These are phyloP conservation scores for Cebus imitator DNA, from an alignment of 2,113 vertebrate genomes.

Conservation along the genomic window DNA sequence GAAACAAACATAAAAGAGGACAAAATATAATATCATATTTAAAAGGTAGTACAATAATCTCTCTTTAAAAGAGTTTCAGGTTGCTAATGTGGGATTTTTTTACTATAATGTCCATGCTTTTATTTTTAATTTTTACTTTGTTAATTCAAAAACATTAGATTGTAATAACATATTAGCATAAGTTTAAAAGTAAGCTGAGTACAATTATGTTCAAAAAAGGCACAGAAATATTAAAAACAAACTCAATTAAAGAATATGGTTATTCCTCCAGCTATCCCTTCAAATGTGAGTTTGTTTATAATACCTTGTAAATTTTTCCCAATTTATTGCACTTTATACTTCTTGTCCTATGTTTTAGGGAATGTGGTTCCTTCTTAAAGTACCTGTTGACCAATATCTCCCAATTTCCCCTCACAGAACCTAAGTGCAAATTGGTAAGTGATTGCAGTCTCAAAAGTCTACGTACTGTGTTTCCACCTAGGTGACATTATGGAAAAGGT, in stretches of 20 bases:
- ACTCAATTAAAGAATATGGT: background rate
- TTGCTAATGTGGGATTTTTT: background rate
- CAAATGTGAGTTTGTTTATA: background rate
- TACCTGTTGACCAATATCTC: background rate
- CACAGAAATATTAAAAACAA: constrained; percentile 28
- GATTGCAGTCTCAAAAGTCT: background rate
- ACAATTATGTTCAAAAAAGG: background rate
- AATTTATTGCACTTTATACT: background rate
- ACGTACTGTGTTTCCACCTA: background rate
- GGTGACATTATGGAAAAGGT: background rate
- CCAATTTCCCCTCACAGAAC: background rate
- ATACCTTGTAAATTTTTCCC: background rate
- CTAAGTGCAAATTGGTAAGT: background rate
- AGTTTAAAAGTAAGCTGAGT: background rate
- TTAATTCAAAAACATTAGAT: background rate
- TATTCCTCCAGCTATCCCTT: background rate
- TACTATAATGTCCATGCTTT: background rate
- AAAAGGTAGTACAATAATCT: background rate
- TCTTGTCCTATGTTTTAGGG: background rate
- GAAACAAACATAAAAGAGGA: background rate
- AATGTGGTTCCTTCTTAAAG: background rate
- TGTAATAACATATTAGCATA: background rate
- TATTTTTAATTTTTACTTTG: background rate
- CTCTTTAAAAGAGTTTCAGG: background rate
- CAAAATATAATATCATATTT: background rate